Evolutionary conservation across 2,797 vertebrate genomes (phyloP).

Genomic region (Pseudomugil tenellus): DNA sequence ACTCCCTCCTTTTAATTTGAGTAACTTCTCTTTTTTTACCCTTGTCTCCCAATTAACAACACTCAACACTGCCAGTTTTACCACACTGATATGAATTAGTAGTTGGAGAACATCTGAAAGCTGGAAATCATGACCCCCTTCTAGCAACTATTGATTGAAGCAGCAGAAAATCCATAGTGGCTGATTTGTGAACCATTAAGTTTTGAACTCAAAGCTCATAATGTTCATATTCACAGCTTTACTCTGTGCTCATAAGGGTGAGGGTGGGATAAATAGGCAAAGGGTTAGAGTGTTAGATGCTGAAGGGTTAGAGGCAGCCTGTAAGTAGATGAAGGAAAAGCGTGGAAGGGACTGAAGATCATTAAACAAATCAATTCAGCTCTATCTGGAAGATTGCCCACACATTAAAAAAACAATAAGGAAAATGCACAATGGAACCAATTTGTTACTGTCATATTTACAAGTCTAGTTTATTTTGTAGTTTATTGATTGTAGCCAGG

Average conservation of each 20-base stretch:
- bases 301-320: constrained; percentile 61
- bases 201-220: constrained; percentile 88
- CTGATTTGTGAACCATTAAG: constrained; percentile 91
- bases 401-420: constrained; percentile 74
- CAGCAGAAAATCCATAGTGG: constrained; percentile 88
- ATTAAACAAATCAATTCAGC: constrained; percentile 76
- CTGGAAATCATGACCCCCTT: constrained; percentile 86
- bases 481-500: constrained; percentile 55
- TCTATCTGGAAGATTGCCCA: constrained; percentile 78
- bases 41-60: constrained; percentile 40
- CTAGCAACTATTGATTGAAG: constrained; percentile 83
- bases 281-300: constrained; percentile 69
- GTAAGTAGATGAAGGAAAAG: constrained; percentile 63
- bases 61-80: constrained; percentile 62
- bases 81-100: constrained; percentile 84
- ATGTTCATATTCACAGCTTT: constrained; percentile 87
- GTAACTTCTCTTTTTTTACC: constrained; percentile 15
- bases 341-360: constrained; percentile 71
- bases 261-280: constrained; percentile 72
- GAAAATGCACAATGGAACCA: constrained; percentile 57
- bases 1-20: not conserved
- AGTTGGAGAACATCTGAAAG: constrained; percentile 84
- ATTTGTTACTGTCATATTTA: constrained; percentile 76
- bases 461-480: constrained; percentile 59
- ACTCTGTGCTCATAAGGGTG: constrained; percentile 80